Conservation (phyloP, 2,113 vertebrate species). For the Sinocyclocheilus rhinocerous region DNA sequence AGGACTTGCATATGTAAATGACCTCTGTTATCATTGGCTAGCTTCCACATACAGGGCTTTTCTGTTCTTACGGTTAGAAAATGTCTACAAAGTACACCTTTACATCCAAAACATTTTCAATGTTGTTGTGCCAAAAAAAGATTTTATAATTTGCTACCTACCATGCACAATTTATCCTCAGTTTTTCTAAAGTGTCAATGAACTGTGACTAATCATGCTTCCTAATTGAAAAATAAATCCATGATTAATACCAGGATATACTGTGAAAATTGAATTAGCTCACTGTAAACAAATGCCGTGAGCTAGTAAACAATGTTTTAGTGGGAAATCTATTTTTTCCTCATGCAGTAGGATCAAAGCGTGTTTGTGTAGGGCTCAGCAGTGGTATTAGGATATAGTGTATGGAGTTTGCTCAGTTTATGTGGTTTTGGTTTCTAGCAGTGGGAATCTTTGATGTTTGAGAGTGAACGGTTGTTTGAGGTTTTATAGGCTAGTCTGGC, state of each 20-base stretch:
- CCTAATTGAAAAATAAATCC: conserved; percentile 37
- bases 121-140: background rate
- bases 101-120: background rate
- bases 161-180: background rate
- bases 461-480: conserved; percentile 8
- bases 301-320: conserved; percentile 1
- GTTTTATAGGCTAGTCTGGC: conserved; percentile 4
- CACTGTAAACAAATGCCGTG: background rate
- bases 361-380: background rate
- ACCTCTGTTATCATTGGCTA: background rate
- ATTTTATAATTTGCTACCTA: background rate
- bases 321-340: background rate
- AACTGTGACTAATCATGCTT: conserved; percentile 30
- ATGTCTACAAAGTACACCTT: background rate
- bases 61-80: background rate
- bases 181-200: conserved; percentile 3
- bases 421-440: conserved; percentile 18
- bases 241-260: conserved; percentile 13
- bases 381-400: background rate
- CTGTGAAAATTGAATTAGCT: background rate
- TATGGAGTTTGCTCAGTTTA: background rate
- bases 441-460: conserved; percentile 13
- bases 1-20: background rate
- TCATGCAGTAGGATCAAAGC: background rate
- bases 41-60: background rate